Evolutionary conservation across 2,797 vertebrate species (phyloP).

Genomic region (Urosaurus nigricauda): DNA sequence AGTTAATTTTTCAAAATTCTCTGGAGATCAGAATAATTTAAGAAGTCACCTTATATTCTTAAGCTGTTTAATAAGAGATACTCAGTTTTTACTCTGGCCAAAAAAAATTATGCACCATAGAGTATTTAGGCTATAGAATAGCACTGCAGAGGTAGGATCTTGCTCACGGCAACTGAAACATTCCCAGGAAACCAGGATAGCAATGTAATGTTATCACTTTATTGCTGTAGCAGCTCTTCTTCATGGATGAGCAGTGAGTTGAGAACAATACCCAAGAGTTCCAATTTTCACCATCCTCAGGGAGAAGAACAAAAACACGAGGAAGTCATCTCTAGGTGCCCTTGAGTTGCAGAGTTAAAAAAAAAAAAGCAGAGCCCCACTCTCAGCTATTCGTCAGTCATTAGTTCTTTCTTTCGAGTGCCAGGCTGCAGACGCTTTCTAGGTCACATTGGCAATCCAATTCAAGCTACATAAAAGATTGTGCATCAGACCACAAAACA

Average conservation of each 20-base stretch:
- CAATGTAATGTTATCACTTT: not conserved
- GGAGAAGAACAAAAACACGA: not conserved
- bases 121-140: not conserved
- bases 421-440: not conserved
- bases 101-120: not conserved
- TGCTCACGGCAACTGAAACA: not conserved
- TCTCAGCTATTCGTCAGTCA: not conserved
- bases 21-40: not conserved
- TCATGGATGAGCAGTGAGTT: conserved; percentile 15
- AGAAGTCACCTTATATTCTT: not conserved
- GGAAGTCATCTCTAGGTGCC: not conserved
- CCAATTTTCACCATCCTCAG: not conserved
- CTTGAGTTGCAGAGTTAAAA: not conserved
- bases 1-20: not conserved
- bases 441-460: not conserved
- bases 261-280: not conserved
- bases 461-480: not conserved
- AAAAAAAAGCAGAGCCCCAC: not conserved
- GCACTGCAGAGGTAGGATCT: not conserved
- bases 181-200: not conserved
- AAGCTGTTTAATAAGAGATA: not conserved
- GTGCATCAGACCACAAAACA: not conserved
- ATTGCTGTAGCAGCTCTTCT: conserved; percentile 14
- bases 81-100: not conserved
- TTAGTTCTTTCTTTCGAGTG: not conserved